Percentiles rank a stretch among this genome's conserved stretches.
Evolutionary conservation across 1,140 invertebrate genomes (phyloP).

Genomic region (Drosophila triauraria): DNA sequence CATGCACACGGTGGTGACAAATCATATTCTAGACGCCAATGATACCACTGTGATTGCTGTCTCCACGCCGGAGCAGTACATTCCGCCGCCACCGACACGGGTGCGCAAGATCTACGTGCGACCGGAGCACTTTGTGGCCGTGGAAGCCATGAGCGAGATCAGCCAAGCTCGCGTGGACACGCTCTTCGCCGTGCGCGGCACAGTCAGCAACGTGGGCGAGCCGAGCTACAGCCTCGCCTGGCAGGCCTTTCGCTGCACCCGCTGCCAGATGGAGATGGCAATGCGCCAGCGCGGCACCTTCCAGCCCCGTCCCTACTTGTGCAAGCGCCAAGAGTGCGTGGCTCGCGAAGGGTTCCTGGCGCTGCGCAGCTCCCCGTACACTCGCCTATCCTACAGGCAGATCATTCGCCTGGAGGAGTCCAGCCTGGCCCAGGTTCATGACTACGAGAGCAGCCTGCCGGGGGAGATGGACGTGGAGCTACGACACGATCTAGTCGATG

Average conservation of each 20-base stretch:
- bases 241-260: constrained; percentile 92
- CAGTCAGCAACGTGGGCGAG: constrained; percentile 93
- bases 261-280: constrained; percentile 88
- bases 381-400: constrained; percentile 60
- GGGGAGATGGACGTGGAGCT: constrained; percentile 91
- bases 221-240: constrained; percentile 90
- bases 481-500: constrained; percentile 93
- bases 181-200: constrained; percentile 91
- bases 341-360: constrained; percentile 66
- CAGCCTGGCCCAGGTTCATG: constrained; percentile 42
- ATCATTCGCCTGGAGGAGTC: constrained; percentile 73
- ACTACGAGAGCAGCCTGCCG: constrained; percentile 34
- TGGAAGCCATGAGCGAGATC: constrained; percentile 52
- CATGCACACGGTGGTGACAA: constrained; percentile 87
- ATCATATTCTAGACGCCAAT: constrained; percentile 39
- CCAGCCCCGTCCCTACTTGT: constrained; percentile 57
- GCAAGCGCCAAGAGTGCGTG: constrained; percentile 57
- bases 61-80: constrained; percentile 33
- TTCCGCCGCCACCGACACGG: constrained; percentile 21
- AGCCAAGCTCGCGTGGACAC: constrained; percentile 84
- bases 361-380: constrained; percentile 69
- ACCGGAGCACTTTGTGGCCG: constrained; percentile 45
- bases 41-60: background rate
- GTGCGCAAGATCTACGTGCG: constrained; percentile 66
- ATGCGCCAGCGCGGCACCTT: constrained; percentile 86